Percentiles rank a stretch among this genome's conserved stretches.
phyloP scores from a whole-genome alignment of 2,888 invertebrate genomes.

The Lycaena phlaeas region DNA sequence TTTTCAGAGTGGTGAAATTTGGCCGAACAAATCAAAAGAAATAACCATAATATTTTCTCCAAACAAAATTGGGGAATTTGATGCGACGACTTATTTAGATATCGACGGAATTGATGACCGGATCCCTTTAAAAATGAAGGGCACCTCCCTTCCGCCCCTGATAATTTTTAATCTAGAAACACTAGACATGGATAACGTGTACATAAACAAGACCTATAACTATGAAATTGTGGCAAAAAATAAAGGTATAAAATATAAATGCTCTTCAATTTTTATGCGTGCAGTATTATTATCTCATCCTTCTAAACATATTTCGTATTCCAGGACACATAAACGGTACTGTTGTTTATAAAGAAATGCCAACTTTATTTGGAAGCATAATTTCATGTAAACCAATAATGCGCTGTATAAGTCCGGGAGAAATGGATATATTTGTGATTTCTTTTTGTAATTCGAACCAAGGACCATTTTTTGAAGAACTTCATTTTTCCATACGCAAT shows the following conservation, averaged over 20 bases:
- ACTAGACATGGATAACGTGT: constrained; percentile 71
- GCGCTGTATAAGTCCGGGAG: constrained; percentile 58
- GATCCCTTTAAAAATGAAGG: constrained; percentile 62
- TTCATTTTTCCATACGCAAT: constrained; percentile 73
- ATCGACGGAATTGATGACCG: constrained; percentile 69
- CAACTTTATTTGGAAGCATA: constrained; percentile 70
- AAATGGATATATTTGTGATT: constrained; percentile 65
- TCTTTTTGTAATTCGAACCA: constrained; percentile 71
- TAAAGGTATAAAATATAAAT: constrained; percentile 45
- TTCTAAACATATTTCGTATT: constrained; percentile 5
- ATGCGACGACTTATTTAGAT: constrained; percentile 70
- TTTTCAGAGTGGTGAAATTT: constrained; percentile 71
- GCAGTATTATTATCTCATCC: no score
- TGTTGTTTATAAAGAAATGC: constrained; percentile 53
- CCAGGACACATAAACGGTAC: constrained; percentile 75
- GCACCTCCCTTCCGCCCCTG: constrained; percentile 71
- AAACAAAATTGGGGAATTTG: constrained; percentile 58
- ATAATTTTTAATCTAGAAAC: constrained; percentile 70
- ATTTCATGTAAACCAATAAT: constrained; percentile 64
- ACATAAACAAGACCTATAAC: constrained; percentile 70
- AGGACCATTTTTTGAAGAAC: constrained; percentile 75
- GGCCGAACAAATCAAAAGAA: constrained; percentile 69
- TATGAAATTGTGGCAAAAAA: constrained; percentile 75
- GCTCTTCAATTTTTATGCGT: constrained; percentile 13
- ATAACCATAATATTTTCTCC: constrained; percentile 72